Percentiles rank a stretch among this genome's conserved stretches.
Evolutionary conservation across 2,797 vertebrate species (phyloP).

Genomic region (Silurus aristotelis): DNA sequence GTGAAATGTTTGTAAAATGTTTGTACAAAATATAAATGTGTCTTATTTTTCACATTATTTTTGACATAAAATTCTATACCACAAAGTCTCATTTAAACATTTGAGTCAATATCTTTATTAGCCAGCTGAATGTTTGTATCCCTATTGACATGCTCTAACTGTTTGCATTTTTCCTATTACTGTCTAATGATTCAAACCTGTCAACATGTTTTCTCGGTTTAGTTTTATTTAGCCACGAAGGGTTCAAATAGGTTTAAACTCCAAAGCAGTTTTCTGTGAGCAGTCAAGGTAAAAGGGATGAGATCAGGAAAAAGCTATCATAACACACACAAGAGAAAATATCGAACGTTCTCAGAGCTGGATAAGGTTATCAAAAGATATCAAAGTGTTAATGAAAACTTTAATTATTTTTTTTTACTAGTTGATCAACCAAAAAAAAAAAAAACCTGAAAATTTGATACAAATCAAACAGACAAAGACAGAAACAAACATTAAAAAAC

Average conservation of each 20-base stretch:
- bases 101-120: not conserved
- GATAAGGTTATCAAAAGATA: not conserved
- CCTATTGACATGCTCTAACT: not conserved
- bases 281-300: constrained; percentile 8
- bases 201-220: not conserved
- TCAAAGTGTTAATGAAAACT: not conserved
- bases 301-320: constrained; percentile 1
- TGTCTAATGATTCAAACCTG: constrained; percentile 1
- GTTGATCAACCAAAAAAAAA: no score
- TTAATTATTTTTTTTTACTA: no score
- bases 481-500: not conserved
- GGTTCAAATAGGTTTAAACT: constrained; percentile 1
- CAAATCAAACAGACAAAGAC: not conserved
- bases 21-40: not conserved
- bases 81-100: not conserved
- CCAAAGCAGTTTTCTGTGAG: not conserved
- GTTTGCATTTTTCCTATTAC: not conserved
- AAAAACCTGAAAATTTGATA: no score
- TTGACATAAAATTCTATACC: not conserved
- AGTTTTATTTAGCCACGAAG: not conserved
- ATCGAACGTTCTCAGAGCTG: not conserved
- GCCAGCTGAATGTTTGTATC: not conserved
- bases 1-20: not conserved
- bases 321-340: not conserved
- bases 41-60: not conserved